Evolutionary conservation across 1,140 invertebrate genomes (phyloP), one percentile per base, ranked within the genome.

Genomic region (Venturia canescens): DNA sequence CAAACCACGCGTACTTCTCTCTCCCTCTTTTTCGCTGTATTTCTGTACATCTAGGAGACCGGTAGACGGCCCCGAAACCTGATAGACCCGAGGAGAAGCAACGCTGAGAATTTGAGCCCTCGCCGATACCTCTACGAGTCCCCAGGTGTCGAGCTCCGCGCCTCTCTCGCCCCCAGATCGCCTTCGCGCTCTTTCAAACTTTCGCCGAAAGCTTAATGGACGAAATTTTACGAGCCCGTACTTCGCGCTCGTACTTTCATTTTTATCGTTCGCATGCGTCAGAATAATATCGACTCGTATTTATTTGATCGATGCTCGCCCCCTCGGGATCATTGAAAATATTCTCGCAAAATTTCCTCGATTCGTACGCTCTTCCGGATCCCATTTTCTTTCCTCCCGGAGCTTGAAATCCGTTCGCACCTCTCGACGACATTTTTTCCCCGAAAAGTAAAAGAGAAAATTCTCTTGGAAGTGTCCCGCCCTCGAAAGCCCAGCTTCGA

Each of bases 161-260:
- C 34, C 53, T 34, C 50, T 57, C 63, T 16, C n/a, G n/a, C n/a
- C n/a, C 26, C 69, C 48, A 23, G 76, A 77, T 80, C 80, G 83
- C 69, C 60, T 70, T 67, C 66, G 78, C 70, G 38, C 84, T 84
- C 81, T 87, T 85, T 81, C 82, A 31, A 86, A 85, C 63, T 85
- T 86, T 72, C 53, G 80, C 80, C 38, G 23, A 60, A 78, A 83
- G 53, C 85, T 86, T 87, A 87, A 87, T 82, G 86, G 83, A 80
- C 38, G 71, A 70, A 84, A 87, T 88, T 87, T 88, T 87, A 87
- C 82, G 86, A 82, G n/a, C n/a, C n/a, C n/a, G n/a, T n/a, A n/a
- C 78, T 69, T 27, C 23, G 26, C 26, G n/a, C 23, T 21, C 75
- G 53, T 71, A 63, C 5, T 27, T 11, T 63, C 21, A 3, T 26